A percentile compares a stretch with the other conserved stretches of the same genome.
Conservation (phyloP, 2,888 invertebrate species). For the Noctua janthina region DNA sequence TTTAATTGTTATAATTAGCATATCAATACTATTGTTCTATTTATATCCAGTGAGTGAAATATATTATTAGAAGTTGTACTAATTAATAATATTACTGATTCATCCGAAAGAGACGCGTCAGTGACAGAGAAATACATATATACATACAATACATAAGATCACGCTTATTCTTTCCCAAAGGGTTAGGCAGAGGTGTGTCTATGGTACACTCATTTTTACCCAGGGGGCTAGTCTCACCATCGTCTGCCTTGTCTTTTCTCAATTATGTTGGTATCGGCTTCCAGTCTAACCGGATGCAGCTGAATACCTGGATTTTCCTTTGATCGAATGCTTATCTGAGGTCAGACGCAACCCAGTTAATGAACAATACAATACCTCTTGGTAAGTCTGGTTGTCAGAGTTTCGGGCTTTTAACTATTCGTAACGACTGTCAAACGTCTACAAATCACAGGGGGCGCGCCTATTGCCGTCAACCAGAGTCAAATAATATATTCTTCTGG, state of each 20-base stretch:
- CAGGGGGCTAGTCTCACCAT: not conserved
- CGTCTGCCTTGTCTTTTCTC: not conserved
- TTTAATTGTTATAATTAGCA: conserved; percentile 29
- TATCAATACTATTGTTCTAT: conserved; percentile 35
- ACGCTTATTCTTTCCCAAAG: not conserved
- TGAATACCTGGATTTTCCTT: not conserved
- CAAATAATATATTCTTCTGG: not conserved
- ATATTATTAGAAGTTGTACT: conserved; percentile 31
- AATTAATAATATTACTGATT: conserved; percentile 7
- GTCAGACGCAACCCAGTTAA: not conserved
- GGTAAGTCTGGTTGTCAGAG: not conserved
- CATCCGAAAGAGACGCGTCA: not conserved
- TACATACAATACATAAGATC: not conserved
- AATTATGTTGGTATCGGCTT: not conserved
- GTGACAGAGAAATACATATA: not conserved
- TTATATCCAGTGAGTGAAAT: conserved; percentile 34
- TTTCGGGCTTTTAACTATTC: not conserved
- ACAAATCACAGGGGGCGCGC: not conserved
- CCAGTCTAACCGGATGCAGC: not conserved
- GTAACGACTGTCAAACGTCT: not conserved
- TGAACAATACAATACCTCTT: not conserved
- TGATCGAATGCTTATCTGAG: not conserved
- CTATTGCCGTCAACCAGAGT: not conserved
- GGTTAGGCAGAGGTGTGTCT: not conserved
- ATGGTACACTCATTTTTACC: not conserved